Base-by-base conservation (phyloP, 2,113 vertebrate species). In the Alligator mississippiensis region DNA sequence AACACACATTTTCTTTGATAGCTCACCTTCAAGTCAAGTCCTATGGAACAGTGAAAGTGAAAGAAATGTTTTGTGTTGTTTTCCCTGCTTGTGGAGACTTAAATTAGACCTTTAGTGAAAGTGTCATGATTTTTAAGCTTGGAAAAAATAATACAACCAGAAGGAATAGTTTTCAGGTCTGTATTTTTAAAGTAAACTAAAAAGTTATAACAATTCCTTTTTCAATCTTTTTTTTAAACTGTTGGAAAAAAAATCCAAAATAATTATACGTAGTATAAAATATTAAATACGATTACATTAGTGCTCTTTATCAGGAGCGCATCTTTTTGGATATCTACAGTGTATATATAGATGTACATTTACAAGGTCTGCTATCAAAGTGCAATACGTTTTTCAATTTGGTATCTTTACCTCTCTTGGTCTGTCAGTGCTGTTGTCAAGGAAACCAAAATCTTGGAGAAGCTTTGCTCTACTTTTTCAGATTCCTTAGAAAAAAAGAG, bases 361-460 rank as follows among this genome's bases (percentile, higher is more conserved):
- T 27, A 54, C 85, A 85, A 87, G 87, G 86, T 77, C 88, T 94
- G 61, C 80, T 92, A 92, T 66, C 74, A 90, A 92, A 90, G 82
- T 90, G 81, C 75, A 92, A 82, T 84, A 27, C 85, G 77, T 92
- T 74, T 90, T 88, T 78, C 58, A 85, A 66, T 89, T 95, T 86
- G 5, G 8, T 47, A 85, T 93, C 61, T 77, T 82, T 96, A 80
- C 76, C 38, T 92, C 66, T 93, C 75, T 70, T 91, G 70, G 57
- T 94, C 88, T 88, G 93, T 93, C 18, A 47, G 24, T 92, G 79
- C 75, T 66, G 97, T 97, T 97, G 98, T 97, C 97, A 98, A 97
- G 98, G 97, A 96, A 97, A 98, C 97, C 34, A 57, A 92, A 95
- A 82, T 96, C 96, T 96, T 92, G 97, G 87, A 95, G 96, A 96